A percentile compares a stretch with the other conserved stretches of the same genome.
Conservation (phyloP, 2,888 invertebrate species). For the Cyrtodaria siliqua region DNA sequence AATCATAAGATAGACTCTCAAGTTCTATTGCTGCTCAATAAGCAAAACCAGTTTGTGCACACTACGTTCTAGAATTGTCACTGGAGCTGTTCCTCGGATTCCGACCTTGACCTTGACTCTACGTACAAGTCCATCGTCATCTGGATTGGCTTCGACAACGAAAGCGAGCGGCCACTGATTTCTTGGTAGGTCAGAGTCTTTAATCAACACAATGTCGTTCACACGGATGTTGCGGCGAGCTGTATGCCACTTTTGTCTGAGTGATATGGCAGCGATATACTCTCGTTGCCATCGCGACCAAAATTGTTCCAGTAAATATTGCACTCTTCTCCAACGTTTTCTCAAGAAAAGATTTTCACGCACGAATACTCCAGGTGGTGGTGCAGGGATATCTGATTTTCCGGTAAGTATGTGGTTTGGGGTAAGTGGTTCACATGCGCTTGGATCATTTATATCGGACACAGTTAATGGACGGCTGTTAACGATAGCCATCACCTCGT, state of each 20-base stretch:
- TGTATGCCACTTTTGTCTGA: slow-evolving; percentile 17
- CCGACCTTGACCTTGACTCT: slow-evolving; percentile 43
- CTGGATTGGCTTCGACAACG: slow-evolving; percentile 13
- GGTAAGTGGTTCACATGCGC: slow-evolving; percentile 52
- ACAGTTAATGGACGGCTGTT: slow-evolving; percentile 61
- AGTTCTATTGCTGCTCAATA: no score
- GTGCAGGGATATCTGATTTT: slow-evolving; percentile 45
- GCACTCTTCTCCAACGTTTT: slow-evolving; percentile 59
- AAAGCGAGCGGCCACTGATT: slow-evolving; percentile 51
- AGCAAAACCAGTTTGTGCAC: slow-evolving; percentile 57
- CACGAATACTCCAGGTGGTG: slow-evolving; percentile 62
- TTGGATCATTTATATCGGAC: slow-evolving; percentile 44
- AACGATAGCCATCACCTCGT: slow-evolving; percentile 56
- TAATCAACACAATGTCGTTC: slow-evolving; percentile 63
- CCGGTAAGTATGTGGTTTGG: slow-evolving; percentile 63
- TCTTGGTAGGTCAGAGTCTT: slow-evolving; percentile 51
- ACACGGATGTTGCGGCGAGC: slow-evolving; percentile 34
- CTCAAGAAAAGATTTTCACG: slow-evolving; percentile 48
- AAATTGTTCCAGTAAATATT: slow-evolving; percentile 63
- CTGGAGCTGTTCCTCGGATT: no score
- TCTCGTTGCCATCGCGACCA: slow-evolving; percentile 66
- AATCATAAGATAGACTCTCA: no score
- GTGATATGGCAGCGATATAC: slow-evolving; percentile 47
- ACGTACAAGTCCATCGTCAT: slow-evolving; percentile 49
- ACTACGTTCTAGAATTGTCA: no score